Evolutionary conservation across 2,113 vertebrate genomes (phyloP).

Genomic region (Sinocyclocheilus grahami): DNA sequence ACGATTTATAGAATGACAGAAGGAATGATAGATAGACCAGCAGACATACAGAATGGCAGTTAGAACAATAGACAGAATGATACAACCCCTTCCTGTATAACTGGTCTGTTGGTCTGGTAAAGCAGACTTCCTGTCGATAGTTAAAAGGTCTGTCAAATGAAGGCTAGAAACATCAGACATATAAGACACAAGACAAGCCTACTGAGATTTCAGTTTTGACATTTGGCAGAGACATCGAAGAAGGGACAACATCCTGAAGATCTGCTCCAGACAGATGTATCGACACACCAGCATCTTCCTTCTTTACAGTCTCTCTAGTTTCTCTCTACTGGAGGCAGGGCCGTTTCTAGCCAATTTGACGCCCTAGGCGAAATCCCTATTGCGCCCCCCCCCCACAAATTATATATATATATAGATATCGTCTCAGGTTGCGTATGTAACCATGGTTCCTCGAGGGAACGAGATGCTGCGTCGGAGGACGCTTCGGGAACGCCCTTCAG

Average conservation of each 20-base stretch:
- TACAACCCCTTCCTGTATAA: neutral
- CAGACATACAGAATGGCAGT: too few relatives aligned
- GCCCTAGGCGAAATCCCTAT: too few relatives aligned
- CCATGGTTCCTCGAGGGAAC: too few relatives aligned
- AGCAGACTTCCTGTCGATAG: neutral
- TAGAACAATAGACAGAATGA: neutral
- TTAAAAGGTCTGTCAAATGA: neutral
- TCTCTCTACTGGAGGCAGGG: neutral
- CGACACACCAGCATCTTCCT: neutral
- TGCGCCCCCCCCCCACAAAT: too few relatives aligned
- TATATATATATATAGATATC: too few relatives aligned
- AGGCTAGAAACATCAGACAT: neutral
- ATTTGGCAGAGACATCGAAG: conserved; percentile 1
- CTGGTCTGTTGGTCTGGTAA: neutral
- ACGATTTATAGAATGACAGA: too few relatives aligned
- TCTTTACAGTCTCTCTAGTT: neutral
- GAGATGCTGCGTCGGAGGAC: too few relatives aligned
- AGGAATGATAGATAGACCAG: too few relatives aligned
- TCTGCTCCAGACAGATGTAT: conserved; percentile 21
- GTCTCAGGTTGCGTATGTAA: too few relatives aligned
- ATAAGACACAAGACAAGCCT: neutral
- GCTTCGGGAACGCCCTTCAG: too few relatives aligned
- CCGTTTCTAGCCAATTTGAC: too few relatives aligned
- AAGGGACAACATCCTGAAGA: neutral
- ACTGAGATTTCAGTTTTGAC: neutral